Evolutionary conservation across 2,888 invertebrate genomes (phyloP), one percentile per base, ranked within the genome.

Genomic region (Nysson spinosus): DNA sequence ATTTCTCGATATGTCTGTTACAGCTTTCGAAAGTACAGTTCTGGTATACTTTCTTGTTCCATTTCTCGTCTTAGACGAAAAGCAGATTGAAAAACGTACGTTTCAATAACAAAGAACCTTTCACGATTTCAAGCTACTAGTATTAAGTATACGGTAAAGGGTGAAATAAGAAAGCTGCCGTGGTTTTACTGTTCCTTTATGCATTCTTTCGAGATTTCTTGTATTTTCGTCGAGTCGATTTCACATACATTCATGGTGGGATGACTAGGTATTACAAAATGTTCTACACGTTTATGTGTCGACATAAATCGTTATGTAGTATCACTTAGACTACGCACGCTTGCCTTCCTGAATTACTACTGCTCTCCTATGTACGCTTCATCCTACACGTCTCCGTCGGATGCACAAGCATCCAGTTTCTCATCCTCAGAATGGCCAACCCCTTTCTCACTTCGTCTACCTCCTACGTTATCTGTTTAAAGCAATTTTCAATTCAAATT

Each of bases 231-330:
- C 12, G 20, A 39, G 17, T 17, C 51, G 51, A 72, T 72, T 46
- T 52, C 47, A 22, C 37, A 30, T 9, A 35, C 26, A 50, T 20
- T 26, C 2, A 22, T 24, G 16, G 42, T 26, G n/a, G 37, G 28
- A 12, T 28, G 16, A 11, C 52, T 35, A 49, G 30, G 11, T 30
- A n/a, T 64, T 65, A 66, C 22, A 42, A 32, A 32, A 32, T 49
- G 51, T 58, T 57, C 57, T 57, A 52, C 57, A 43, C 47, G 57
- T 40, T 61, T 51, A 55, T 67, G 62, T 62, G 43, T 4, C 57
- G 55, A 63, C 68, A 80, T 77, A 79, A 81, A 81, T 81, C 72
- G 72, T 78, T 77, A 74, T 75, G 77, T 77, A 70, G 74, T 71
- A 79, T 78, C 78, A 78, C 75, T 81, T 77, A 78, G 72, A 34